Conservation (phyloP, 2,797 vertebrate genomes). For the Scomberomorus guttatus region DNA sequence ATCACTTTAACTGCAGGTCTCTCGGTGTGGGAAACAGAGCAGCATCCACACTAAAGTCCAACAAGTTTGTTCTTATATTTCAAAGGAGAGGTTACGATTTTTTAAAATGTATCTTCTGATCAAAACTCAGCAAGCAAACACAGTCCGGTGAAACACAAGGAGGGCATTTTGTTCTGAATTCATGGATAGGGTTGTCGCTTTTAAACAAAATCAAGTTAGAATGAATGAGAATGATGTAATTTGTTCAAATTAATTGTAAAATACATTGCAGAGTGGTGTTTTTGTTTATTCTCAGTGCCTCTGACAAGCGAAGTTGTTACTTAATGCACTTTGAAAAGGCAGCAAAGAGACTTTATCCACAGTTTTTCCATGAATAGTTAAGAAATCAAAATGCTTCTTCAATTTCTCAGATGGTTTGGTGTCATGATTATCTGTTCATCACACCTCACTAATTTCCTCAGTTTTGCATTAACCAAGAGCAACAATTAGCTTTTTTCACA, state of each 20-base stretch:
- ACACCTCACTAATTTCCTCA: too few relatives aligned
- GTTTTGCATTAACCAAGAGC: too few relatives aligned
- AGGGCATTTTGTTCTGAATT: too few relatives aligned
- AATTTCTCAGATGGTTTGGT: background rate
- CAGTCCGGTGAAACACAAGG: background rate
- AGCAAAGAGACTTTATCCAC: background rate
- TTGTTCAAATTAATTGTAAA: background rate
- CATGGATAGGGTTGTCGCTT: too few relatives aligned
- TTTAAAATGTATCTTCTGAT: background rate
- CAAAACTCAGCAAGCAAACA: background rate
- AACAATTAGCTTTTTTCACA: too few relatives aligned
- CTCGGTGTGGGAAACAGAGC: conserved; percentile 16
- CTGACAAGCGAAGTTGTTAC: background rate
- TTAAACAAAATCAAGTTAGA: too few relatives aligned
- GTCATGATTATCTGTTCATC: background rate
- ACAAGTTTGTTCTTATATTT: conserved; percentile 11
- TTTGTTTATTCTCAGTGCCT: background rate
- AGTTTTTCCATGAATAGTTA: too few relatives aligned
- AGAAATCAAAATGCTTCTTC: conserved; percentile 1
- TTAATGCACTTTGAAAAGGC: background rate
- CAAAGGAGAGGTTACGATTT: background rate
- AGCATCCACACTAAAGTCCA: conserved; percentile 17
- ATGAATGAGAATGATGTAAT: background rate
- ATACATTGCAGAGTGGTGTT: background rate
- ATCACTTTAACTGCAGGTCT: conserved; percentile 35